Evolutionary conservation across 2,797 vertebrate genomes (phyloP).

Genomic region (Pelobates cultripes): DNA sequence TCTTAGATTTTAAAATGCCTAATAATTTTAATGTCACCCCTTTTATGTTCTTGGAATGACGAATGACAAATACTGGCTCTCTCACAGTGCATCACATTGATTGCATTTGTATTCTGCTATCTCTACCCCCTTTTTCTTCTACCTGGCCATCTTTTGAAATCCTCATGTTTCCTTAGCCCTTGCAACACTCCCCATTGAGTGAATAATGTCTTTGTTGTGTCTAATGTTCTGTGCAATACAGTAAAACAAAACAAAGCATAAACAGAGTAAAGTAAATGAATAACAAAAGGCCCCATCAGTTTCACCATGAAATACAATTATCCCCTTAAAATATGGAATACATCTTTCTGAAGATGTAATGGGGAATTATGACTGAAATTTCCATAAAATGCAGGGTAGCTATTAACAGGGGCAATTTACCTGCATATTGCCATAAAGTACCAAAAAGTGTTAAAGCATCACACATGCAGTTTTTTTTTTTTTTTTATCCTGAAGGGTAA

Average conservation of each 20-base stretch:
- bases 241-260: conserved; percentile 10
- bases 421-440: neutral
- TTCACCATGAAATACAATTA: conserved; percentile 10
- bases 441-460: neutral
- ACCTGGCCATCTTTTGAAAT: conserved; percentile 27
- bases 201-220: conserved; percentile 30
- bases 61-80: neutral
- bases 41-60: neutral
- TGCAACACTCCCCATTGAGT: conserved; percentile 7
- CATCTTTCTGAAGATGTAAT: neutral
- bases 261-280: conserved; percentile 21
- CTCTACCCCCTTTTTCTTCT: neutral
- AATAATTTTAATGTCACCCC: conserved; percentile 16
- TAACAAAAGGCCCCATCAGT: conserved; percentile 28
- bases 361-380: too few species aligned
- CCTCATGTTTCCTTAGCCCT: conserved; percentile 2
- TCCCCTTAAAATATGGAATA: neutral
- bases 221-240: conserved; percentile 52
- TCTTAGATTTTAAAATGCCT: conserved; percentile 4
- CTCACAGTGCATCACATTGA: conserved; percentile 20
- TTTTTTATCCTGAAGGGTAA: conserved; percentile 14
- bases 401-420: neutral
- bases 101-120: conserved; percentile 16
- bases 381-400: neutral
- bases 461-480: neutral